Percentiles rank a stretch among this genome's conserved stretches.
These are phyloP conservation scores for Pagrus major DNA, from an alignment of 2,113 vertebrate species.

Conservation along the genomic window DNA sequence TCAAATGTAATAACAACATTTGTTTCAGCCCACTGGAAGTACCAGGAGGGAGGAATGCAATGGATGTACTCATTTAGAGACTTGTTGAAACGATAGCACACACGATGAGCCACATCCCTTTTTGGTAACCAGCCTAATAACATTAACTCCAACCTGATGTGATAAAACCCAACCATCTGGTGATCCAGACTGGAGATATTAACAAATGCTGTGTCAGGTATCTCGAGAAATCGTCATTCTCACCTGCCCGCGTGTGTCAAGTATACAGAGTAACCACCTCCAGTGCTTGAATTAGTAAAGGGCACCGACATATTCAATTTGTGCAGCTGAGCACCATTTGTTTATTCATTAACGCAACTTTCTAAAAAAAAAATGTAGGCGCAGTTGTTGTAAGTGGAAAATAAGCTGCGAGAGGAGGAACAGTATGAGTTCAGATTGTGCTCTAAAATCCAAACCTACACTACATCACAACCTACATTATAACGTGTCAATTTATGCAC, in stretches of 20 bases:
- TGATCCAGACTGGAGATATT: not conserved
- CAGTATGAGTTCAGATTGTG: too few species aligned
- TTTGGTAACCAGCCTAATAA: conserved; percentile 8
- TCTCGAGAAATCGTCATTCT: conserved; percentile 15
- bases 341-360: too few species aligned
- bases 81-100: too few species aligned
- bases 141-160: conserved; percentile 9
- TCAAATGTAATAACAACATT: conserved; percentile 16
- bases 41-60: not conserved
- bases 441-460: too few species aligned
- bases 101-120: not conserved
- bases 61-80: not conserved
- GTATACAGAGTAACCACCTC: conserved; percentile 8
- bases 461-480: too few species aligned
- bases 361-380: too few species aligned
- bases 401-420: not conserved
- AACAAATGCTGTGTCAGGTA: conserved; percentile 12
- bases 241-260: conserved; percentile 10
- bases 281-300: not conserved
- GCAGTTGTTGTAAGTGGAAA: not conserved
- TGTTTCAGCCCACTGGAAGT: not conserved
- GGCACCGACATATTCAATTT: not conserved
- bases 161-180: conserved; percentile 35
- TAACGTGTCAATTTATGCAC: too few species aligned
- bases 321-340: not conserved